Evolutionary conservation across 2,797 vertebrate genomes (phyloP), one percentile per base, ranked within the genome.

Genomic region (Poeciliopsis paucimaculata): DNA sequence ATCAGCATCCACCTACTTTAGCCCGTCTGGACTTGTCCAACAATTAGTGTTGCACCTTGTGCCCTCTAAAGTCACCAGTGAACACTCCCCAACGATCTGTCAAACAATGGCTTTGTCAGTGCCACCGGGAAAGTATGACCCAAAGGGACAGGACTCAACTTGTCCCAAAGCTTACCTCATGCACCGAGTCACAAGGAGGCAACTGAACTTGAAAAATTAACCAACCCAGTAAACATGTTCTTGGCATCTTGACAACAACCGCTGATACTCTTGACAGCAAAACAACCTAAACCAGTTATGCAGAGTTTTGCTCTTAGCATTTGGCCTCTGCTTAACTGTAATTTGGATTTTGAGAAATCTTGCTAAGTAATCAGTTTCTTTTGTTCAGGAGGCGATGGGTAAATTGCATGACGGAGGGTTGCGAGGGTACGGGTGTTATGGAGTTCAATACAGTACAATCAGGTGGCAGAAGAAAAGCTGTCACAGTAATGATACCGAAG

Each of bases 281-380:
- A 95, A 95, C 93, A 88, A 86, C 91, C 90, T 88, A 20, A 94
- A 95, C 94, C 94, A 91, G 94, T 96, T 94, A 68, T 75, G 84
- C 92, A 84, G 78, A 85, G 76, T 84, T 43, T 79, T 26, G 23
- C 70, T 60, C 62, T 57, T 49, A 2, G 15, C 64, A 39, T 55
- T 75, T 68, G 46, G 20, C 62, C 72, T 74, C 26, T 20, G 77
- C 79, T 84, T 81, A 81, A 86, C 77, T 64, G 53, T 77, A 74
- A 36, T 82, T 78, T 41, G 77, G 77, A 39, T 18, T n/a, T 77
- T 72, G 55, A 41, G 28, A 77, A 45, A 83, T 89, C 94, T 82
- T 90, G 86, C 89, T 82, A 66, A 87, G 88, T 91, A 92, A 92
- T 91, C 87, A 83, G 31, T 90, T 93, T 85, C 64, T 74, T 77